These are phyloP conservation scores for Temnopleurus reevesii DNA, from an alignment of 53 echinoderm and acorn worm genomes.

Conservation along the genomic window DNA sequence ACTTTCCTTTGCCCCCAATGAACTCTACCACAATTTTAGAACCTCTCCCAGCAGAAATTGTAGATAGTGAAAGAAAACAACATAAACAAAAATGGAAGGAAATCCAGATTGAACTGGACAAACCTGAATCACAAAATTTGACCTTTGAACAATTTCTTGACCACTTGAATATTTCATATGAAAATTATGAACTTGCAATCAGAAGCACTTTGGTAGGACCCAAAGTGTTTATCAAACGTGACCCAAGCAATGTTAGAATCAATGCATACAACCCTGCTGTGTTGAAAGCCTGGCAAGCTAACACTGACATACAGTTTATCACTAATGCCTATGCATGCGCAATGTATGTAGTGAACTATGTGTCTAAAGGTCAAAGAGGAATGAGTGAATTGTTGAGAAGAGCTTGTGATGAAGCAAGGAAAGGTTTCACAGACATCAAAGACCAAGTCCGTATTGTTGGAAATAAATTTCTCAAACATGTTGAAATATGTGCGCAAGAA, in stretches of 20 bases:
- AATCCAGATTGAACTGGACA: background rate
- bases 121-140: slow-evolving; percentile 12
- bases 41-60: background rate
- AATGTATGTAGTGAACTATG: slow-evolving; percentile 64
- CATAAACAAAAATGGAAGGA: slow-evolving; percentile 1
- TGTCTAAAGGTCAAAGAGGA: slow-evolving; percentile 66
- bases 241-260: slow-evolving; percentile 20
- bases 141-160: background rate
- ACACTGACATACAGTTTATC: slow-evolving; percentile 70
- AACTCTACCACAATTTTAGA: background rate
- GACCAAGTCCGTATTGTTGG: slow-evolving; percentile 47
- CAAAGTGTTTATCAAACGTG: slow-evolving; percentile 44
- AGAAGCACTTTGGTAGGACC: background rate
- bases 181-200: background rate
- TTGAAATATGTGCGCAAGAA: slow-evolving; percentile 63
- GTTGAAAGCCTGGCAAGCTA: slow-evolving; percentile 68
- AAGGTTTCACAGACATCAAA: background rate
- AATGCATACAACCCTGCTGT: slow-evolving; percentile 10
- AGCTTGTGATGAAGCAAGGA: slow-evolving; percentile 50
- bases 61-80: background rate
- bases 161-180: background rate
- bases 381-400: slow-evolving; percentile 52
- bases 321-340: slow-evolving; percentile 65
- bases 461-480: slow-evolving; percentile 51
- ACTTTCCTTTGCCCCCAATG: slow-evolving; percentile 63